Evolutionary conservation across 2,797 vertebrate genomes (phyloP).

Genomic region (Todus mexicanus): DNA sequence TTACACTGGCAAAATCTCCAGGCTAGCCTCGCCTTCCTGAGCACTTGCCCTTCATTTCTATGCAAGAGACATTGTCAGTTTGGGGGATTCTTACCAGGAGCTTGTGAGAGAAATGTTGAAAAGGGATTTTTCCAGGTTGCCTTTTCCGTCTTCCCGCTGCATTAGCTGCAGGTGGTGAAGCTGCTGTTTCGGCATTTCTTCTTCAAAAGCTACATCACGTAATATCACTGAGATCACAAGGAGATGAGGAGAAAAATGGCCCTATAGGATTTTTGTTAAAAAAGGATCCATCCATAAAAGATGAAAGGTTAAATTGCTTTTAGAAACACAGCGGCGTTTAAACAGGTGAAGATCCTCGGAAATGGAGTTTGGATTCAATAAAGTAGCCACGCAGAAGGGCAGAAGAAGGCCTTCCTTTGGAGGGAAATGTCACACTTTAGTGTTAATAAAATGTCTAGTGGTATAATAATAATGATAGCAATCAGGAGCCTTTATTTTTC

Average conservation of each 20-base stretch:
- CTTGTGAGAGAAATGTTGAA: conserved; percentile 65
- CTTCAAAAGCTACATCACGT: conserved; percentile 68
- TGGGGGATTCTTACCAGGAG: conserved; percentile 57
- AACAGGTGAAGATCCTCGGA: conserved; percentile 62
- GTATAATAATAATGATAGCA: conserved; percentile 56
- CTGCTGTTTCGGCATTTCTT: conserved; percentile 69
- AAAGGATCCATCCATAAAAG: conserved; percentile 67
- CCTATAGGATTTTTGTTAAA: conserved; percentile 67
- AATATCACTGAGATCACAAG: conserved; percentile 66
- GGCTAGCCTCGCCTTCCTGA: neutral
- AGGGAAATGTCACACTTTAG: conserved; percentile 64
- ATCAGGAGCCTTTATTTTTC: conserved; percentile 66
- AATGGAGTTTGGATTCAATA: conserved; percentile 63
- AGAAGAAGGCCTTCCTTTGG: conserved; percentile 62
- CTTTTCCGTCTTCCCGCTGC: conserved; percentile 53
- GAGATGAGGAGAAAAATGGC: conserved; percentile 66
- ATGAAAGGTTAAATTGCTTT: conserved; percentile 71
- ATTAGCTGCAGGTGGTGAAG: conserved; percentile 66
- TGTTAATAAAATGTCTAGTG: conserved; percentile 59
- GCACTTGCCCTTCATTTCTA: conserved; percentile 38
- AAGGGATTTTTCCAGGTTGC: conserved; percentile 67
- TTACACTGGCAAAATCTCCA: neutral
- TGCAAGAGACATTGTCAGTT: conserved; percentile 41
- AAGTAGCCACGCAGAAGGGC: conserved; percentile 59
- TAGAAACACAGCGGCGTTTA: conserved; percentile 63